A percentile compares a stretch with the other conserved stretches of the same genome.
Evolutionary conservation across 2,797 vertebrate genomes (phyloP).

Genomic region (Octomys mimax): DNA sequence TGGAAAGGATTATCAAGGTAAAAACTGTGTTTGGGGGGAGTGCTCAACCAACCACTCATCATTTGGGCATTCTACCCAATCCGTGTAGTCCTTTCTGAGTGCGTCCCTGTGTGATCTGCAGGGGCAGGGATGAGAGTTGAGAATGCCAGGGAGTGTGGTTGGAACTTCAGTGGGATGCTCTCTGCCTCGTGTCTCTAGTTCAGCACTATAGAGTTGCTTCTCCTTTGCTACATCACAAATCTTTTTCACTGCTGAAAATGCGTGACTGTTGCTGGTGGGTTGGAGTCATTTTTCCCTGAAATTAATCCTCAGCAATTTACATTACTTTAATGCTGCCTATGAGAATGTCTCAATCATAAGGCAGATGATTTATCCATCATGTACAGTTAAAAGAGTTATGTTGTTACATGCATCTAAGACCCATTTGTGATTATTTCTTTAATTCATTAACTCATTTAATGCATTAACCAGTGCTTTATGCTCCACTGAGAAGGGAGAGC

Average conservation of each 20-base stretch:
- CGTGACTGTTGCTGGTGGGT: background rate
- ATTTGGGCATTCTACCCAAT: background rate
- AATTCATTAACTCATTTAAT: conserved; percentile 33
- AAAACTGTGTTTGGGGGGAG: background rate
- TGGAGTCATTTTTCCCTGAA: background rate
- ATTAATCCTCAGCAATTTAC: background rate
- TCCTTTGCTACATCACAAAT: background rate
- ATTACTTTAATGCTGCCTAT: background rate
- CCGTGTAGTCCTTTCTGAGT: background rate
- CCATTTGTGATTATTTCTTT: conserved; percentile 47
- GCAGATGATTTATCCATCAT: background rate
- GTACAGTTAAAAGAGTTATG: conserved; percentile 17
- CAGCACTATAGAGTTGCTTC: background rate
- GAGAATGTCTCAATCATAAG: background rate
- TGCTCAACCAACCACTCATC: background rate
- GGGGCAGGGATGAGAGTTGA: background rate
- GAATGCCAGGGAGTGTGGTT: background rate
- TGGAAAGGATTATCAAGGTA: background rate
- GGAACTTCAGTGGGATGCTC: background rate
- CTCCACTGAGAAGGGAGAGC: background rate
- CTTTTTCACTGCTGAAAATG: conserved; percentile 22
- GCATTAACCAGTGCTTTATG: conserved; percentile 35
- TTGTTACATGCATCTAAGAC: background rate
- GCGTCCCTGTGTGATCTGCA: background rate
- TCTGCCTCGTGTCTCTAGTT: background rate